Percentiles rank a stretch among this genome's conserved stretches.
Conservation (phyloP, 2,888 invertebrate species). For the Acanthosepion esculentum region DNA sequence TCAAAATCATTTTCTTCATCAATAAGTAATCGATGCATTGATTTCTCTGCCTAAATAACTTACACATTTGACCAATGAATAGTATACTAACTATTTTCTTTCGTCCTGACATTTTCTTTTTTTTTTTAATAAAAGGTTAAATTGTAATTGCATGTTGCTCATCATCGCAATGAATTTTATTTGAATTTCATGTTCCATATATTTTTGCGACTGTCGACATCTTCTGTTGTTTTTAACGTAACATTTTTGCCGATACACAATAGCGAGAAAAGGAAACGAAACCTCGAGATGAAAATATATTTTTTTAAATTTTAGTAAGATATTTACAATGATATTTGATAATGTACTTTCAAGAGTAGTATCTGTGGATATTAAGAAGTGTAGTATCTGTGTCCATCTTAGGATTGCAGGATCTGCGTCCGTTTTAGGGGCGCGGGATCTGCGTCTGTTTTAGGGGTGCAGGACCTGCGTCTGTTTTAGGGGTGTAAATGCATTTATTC, state of each 20-base stretch:
- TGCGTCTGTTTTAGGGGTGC: no score
- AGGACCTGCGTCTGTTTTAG: no score
- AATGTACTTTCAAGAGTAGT: no score
- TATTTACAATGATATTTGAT: no score
- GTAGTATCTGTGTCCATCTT: no score
- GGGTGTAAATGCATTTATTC: no score
- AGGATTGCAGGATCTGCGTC: no score
- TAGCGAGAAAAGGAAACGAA: no score
- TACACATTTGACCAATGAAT: neutral
- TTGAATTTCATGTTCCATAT: neutral
- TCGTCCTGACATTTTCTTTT: neutral
- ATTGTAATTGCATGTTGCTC: neutral
- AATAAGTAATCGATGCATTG: neutral
- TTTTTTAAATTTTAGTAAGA: no score
- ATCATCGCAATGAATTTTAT: neutral
- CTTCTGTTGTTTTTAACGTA: neutral
- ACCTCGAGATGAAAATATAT: no score
- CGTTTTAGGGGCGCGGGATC: no score
- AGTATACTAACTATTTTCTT: neutral
- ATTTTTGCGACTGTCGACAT: neutral
- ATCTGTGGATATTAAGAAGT: no score
- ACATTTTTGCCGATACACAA: neutral
- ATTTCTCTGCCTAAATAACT: neutral
- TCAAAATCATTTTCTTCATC: neutral
- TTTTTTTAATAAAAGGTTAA: neutral